phyloP scores from a whole-genome alignment of 2,888 invertebrate species.

The Oeneis ivallda region DNA sequence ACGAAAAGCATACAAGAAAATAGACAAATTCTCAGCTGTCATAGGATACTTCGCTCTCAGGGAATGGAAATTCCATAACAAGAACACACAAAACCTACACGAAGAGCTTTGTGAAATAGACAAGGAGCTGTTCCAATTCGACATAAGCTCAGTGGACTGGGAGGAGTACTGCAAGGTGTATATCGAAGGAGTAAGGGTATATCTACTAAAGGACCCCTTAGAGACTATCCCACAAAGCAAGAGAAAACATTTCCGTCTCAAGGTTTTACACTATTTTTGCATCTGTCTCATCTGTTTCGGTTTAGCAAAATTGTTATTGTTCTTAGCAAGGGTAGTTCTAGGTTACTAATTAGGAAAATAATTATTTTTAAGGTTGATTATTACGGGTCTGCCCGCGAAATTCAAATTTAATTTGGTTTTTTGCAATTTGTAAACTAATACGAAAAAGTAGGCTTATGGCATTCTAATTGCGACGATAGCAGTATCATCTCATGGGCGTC shows the following conservation, averaged over 20 bases:
- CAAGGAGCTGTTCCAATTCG: slow-evolving; percentile 84
- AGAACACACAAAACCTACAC: slow-evolving; percentile 79
- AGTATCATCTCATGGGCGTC: too few species aligned
- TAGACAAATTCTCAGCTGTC: slow-evolving; percentile 86
- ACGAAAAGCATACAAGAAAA: slow-evolving; percentile 86
- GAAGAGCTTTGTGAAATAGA: slow-evolving; percentile 81
- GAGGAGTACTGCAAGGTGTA: slow-evolving; percentile 85
- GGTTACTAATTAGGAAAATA: slow-evolving; percentile 4
- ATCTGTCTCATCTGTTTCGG: slow-evolving; percentile 38
- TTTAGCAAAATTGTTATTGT: slow-evolving; percentile 51
- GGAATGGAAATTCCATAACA: slow-evolving; percentile 86
- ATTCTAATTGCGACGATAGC: too few species aligned
- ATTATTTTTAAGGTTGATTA: too few species aligned
- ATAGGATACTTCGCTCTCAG: slow-evolving; percentile 87
- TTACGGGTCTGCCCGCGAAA: too few species aligned
- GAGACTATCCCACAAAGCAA: slow-evolving; percentile 83
- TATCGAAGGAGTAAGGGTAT: slow-evolving; percentile 86
- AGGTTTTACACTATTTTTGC: slow-evolving; percentile 50
- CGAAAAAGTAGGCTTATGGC: too few species aligned
- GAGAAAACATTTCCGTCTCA: slow-evolving; percentile 62
- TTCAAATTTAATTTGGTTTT: too few species aligned
- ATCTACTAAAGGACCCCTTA: slow-evolving; percentile 87
- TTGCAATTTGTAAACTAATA: too few species aligned
- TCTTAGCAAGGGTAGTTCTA: slow-evolving; percentile 25
- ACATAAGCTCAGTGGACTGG: slow-evolving; percentile 86